Percentiles rank a stretch among this genome's conserved stretches.
These are phyloP conservation scores for Erinaceus europaeus DNA, from an alignment of 2,113 vertebrate genomes.

Conservation along the genomic window DNA sequence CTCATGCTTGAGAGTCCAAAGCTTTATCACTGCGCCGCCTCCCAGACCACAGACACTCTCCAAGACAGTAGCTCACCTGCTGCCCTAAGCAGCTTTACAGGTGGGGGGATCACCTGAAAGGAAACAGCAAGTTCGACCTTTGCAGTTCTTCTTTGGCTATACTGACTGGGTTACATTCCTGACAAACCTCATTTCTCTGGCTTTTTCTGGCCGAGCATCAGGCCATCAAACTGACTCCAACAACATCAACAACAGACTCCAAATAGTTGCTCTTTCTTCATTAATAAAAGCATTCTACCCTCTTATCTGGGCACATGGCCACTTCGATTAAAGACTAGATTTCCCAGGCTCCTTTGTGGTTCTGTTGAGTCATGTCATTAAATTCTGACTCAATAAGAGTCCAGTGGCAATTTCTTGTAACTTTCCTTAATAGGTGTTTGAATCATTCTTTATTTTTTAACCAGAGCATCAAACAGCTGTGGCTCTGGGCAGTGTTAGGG, in stretches of 20 bases:
- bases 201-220: background rate
- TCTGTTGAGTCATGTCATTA: background rate
- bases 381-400: background rate
- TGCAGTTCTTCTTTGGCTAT: background rate
- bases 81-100: background rate
- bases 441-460: too few relatives aligned
- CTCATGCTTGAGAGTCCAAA: too few relatives aligned
- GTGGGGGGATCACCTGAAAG: too few relatives aligned
- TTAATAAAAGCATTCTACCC: background rate
- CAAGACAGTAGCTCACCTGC: background rate
- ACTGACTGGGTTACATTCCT: background rate
- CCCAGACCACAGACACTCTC: background rate
- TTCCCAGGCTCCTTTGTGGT: background rate
- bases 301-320: background rate
- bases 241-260: background rate
- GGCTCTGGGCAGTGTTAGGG: too few relatives aligned
- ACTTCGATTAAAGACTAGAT: background rate
- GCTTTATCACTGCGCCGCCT: too few relatives aligned
- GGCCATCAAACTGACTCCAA: background rate
- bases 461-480: too few relatives aligned
- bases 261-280: background rate
- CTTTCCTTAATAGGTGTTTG: background rate
- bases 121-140: too few relatives aligned
- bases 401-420: background rate
- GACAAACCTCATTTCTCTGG: background rate